Evolutionary conservation across 2,113 vertebrate species (phyloP).

Genomic region (Mastomys coucha): DNA sequence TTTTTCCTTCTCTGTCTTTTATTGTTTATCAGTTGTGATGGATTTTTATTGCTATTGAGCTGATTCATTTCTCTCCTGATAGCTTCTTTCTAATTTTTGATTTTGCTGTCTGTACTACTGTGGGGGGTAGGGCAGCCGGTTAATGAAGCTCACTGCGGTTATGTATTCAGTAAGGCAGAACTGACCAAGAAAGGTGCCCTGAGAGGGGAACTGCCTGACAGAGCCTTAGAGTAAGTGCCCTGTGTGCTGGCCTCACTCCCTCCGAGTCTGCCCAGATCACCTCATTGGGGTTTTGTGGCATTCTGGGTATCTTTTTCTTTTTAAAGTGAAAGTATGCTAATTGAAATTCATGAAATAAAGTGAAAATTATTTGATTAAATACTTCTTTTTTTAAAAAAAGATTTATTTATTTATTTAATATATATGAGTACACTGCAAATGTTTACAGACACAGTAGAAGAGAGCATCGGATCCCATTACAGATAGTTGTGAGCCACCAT

Average conservation of each 20-base stretch:
- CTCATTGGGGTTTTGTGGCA: constrained; percentile 23
- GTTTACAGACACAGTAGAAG: too few species aligned
- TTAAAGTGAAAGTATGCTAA: constrained; percentile 17
- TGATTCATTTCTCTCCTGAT: neutral
- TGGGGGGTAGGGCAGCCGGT: neutral
- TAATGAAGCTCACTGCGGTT: neutral
- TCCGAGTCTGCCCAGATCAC: neutral
- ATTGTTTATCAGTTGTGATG: neutral
- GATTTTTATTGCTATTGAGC: neutral
- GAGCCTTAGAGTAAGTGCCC: neutral
- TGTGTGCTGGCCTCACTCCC: neutral
- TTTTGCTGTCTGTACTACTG: neutral
- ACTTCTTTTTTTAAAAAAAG: too few species aligned
- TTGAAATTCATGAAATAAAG: neutral
- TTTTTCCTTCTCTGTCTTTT: neutral
- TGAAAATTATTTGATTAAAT: constrained; percentile 11
- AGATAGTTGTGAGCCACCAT: too few species aligned
- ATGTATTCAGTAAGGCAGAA: neutral
- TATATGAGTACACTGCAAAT: too few species aligned
- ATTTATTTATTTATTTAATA: too few species aligned
- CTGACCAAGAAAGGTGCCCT: neutral
- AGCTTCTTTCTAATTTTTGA: constrained; percentile 11
- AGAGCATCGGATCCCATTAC: too few species aligned
- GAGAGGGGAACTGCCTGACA: neutral
- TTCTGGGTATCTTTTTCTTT: neutral